Evolutionary conservation across 1,140 invertebrate species (phyloP).

Genomic region (Drosophila ironensis): DNA sequence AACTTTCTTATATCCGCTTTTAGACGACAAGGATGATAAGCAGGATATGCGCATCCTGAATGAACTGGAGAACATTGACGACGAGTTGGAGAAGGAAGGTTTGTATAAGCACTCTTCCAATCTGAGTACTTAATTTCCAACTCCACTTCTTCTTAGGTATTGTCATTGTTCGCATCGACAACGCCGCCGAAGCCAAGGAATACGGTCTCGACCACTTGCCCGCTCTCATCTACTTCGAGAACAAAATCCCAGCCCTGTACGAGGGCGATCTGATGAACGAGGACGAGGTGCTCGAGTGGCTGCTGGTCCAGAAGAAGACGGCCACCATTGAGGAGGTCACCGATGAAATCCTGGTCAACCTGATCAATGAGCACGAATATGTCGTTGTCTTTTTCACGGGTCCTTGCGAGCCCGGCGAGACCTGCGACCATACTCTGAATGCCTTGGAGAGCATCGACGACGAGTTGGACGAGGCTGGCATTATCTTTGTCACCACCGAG

Average conservation of each 20-base stretch:
- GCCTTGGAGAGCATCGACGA: constrained; percentile 97
- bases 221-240: constrained; percentile 94
- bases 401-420: constrained; percentile 92
- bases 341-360: constrained; percentile 92
- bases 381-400: constrained; percentile 97
- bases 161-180: constrained; percentile 94
- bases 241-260: constrained; percentile 94
- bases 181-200: constrained; percentile 93
- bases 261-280: constrained; percentile 96
- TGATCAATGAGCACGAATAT: constrained; percentile 96
- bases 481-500: constrained; percentile 96
- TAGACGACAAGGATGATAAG: constrained; percentile 95
- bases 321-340: constrained; percentile 97
- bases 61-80: constrained; percentile 96
- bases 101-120: too few species aligned
- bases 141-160: constrained; percentile 82
- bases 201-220: constrained; percentile 95
- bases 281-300: constrained; percentile 94
- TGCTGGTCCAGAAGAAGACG: constrained; percentile 94
- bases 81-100: constrained; percentile 94
- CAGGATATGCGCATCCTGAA: constrained; percentile 93
- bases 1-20: too few species aligned
- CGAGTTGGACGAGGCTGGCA: constrained; percentile 95
- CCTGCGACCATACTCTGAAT: constrained; percentile 91
- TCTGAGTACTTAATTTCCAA: too few species aligned